phyloP scores from a whole-genome alignment of 2,113 vertebrate species.

The Anseranas semipalmata region DNA sequence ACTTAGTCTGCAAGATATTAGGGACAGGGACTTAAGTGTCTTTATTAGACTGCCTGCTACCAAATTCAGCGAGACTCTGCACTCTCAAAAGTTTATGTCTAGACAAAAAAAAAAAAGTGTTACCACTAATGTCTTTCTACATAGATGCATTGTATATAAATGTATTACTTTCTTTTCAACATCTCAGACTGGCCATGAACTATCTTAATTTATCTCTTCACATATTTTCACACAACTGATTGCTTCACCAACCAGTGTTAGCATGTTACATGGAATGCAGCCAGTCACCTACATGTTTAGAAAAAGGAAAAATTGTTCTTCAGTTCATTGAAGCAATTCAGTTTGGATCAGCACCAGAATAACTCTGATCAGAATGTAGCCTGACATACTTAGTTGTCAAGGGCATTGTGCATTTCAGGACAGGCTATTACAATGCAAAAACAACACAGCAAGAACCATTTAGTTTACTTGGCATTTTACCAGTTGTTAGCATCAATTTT shows the following conservation, averaged over 20 bases:
- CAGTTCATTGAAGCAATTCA: background rate
- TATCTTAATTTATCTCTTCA: background rate
- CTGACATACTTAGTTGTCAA: background rate
- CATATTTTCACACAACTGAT: background rate
- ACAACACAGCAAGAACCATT: background rate
- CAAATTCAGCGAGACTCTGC: background rate
- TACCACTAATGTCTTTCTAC: background rate
- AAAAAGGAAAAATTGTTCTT: slow-evolving; percentile 8
- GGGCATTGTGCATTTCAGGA: background rate
- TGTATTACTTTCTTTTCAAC: background rate
- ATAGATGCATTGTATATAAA: too few species aligned
- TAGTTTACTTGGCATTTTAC: background rate
- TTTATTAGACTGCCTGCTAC: background rate
- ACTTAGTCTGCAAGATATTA: background rate
- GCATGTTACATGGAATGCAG: background rate
- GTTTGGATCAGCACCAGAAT: background rate
- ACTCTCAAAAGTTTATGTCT: background rate
- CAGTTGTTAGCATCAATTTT: background rate
- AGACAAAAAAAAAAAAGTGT: background rate
- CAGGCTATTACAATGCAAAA: background rate
- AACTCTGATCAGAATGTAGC: background rate
- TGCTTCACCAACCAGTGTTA: background rate
- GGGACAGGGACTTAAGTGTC: background rate
- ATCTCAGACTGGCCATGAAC: background rate
- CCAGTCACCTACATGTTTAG: background rate